A percentile compares a stretch with the other conserved stretches of the same genome.
phyloP scores from a whole-genome alignment of 2,113 vertebrate species.

The Ginglymostoma cirratum region DNA sequence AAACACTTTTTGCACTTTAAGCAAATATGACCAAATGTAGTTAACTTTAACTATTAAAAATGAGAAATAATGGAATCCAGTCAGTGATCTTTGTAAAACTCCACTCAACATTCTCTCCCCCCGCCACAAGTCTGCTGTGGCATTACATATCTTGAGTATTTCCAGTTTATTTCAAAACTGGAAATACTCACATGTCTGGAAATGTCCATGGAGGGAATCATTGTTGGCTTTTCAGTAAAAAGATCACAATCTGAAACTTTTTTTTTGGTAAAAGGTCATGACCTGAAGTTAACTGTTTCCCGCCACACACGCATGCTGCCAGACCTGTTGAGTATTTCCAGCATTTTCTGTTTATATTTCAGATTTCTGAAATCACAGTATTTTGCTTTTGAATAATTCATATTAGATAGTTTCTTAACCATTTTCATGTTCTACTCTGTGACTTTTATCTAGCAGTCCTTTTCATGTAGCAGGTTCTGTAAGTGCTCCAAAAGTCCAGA shows the following conservation, averaged over 20 bases:
- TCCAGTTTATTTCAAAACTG: background rate
- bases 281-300: no score
- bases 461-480: background rate
- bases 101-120: background rate
- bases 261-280: background rate
- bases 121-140: background rate
- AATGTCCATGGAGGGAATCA: no score
- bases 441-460: background rate
- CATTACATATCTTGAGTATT: background rate
- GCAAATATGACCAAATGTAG: background rate
- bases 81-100: background rate
- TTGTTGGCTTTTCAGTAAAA: no score
- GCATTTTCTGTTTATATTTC: background rate
- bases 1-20: background rate
- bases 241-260: no score
- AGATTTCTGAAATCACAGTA: no score
- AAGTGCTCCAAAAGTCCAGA: background rate
- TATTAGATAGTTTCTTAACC: background rate
- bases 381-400: background rate
- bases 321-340: background rate
- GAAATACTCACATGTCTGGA: no score
- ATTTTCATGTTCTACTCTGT: background rate
- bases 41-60: background rate
- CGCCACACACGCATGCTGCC: background rate
- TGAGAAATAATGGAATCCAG: background rate